Conservation (phyloP, 1,140 invertebrate genomes). For the Scaptodrosophila lebanonensis region DNA sequence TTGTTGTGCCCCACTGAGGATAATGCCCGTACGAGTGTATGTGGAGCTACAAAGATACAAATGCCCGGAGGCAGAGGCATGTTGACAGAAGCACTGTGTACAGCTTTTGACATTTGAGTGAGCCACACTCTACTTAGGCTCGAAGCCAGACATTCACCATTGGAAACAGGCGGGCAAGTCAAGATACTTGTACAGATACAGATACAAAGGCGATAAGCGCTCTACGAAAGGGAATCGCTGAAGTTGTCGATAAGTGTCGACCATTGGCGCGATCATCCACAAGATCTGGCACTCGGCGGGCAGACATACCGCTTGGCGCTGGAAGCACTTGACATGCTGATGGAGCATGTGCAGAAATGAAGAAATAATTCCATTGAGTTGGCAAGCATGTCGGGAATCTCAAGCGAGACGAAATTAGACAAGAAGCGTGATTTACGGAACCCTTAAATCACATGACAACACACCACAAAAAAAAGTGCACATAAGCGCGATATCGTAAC, state of each 20-base stretch:
- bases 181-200: slow-evolving; percentile 27
- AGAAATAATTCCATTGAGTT: slow-evolving; percentile 73
- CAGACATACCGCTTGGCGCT: slow-evolving; percentile 15
- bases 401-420: slow-evolving; percentile 71
- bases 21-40: too few relatives aligned
- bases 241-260: neutral
- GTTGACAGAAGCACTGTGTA: too few relatives aligned
- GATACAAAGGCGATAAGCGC: slow-evolving; percentile 35
- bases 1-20: too few relatives aligned
- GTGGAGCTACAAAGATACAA: too few relatives aligned
- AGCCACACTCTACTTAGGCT: too few relatives aligned
- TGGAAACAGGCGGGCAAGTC: slow-evolving; percentile 5
- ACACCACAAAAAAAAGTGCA: slow-evolving; percentile 5
- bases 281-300: slow-evolving; percentile 31
- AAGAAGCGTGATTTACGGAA: slow-evolving; percentile 71
- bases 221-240: too few relatives aligned
- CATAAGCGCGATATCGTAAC: slow-evolving; percentile 4
- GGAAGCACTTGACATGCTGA: slow-evolving; percentile 57
- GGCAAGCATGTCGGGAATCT: slow-evolving; percentile 65
- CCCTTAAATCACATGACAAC: slow-evolving; percentile 69
- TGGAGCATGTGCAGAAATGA: slow-evolving; percentile 26
- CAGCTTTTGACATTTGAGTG: too few relatives aligned
- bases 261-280: slow-evolving; percentile 53
- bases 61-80: too few relatives aligned
- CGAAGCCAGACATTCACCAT: slow-evolving; percentile 5